phyloP scores from a whole-genome alignment of 2,113 vertebrate genomes.

The Plectropomus leopardus region DNA sequence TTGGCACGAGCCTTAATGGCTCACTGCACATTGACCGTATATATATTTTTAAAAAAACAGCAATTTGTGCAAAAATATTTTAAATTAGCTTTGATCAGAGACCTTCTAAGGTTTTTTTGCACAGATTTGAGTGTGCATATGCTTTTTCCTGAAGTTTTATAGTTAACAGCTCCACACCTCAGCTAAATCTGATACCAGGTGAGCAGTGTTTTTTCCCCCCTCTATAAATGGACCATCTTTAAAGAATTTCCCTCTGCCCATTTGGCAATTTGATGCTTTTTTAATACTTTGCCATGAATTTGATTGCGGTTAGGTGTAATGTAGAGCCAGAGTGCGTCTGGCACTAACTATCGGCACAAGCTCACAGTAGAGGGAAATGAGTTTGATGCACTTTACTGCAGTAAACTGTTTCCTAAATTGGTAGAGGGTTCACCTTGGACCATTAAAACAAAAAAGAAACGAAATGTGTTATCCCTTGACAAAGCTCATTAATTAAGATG shows the following conservation, averaged over 20 bases:
- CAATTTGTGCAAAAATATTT: too few species aligned
- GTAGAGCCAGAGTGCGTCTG: background rate
- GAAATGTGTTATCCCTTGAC: conserved; percentile 6
- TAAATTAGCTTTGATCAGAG: too few species aligned
- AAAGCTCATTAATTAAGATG: conserved; percentile 36
- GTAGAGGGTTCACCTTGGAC: conserved; percentile 26
- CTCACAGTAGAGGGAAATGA: too few species aligned
- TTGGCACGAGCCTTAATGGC: background rate
- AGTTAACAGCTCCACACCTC: too few species aligned
- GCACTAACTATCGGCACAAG: too few species aligned
- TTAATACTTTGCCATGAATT: background rate
- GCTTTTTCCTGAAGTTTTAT: too few species aligned
- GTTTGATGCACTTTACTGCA: conserved; percentile 7
- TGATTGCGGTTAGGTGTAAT: background rate
- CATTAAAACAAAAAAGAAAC: conserved; percentile 34
- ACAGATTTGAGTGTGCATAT: too few species aligned
- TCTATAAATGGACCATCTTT: background rate
- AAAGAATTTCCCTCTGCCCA: background rate
- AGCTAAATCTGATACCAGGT: too few species aligned
- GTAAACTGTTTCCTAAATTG: conserved; percentile 5
- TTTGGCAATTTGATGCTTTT: background rate
- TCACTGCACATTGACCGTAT: background rate
- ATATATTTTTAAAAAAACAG: too few species aligned
- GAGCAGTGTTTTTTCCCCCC: too few species aligned
- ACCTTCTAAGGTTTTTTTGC: too few species aligned